phyloP scores from a whole-genome alignment of 2,888 invertebrate genomes.

The Octonoba sinensis region DNA sequence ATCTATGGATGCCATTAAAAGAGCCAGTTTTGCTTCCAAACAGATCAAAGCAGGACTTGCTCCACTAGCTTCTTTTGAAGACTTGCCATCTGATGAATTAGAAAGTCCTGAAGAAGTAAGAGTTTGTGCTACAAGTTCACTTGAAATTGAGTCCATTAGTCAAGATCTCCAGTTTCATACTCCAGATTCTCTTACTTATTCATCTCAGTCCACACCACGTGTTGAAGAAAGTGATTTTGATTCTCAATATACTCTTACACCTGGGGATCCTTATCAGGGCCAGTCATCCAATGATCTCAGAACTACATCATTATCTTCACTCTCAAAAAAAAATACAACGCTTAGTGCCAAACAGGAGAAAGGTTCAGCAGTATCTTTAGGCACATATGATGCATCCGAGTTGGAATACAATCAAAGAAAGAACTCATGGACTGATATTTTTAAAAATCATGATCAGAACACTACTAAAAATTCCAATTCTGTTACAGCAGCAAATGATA shows the following conservation, averaged over 20 bases:
- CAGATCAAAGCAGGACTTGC: slow-evolving; percentile 87
- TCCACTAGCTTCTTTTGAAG: slow-evolving; percentile 94
- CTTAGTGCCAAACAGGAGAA: slow-evolving; percentile 45
- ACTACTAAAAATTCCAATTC: slow-evolving; percentile 7
- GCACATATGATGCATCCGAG: slow-evolving; percentile 26
- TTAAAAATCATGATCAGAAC: slow-evolving; percentile 52
- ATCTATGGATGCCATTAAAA: slow-evolving; percentile 61
- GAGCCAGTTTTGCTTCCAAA: slow-evolving; percentile 66
- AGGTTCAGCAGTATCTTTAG: slow-evolving; percentile 50
- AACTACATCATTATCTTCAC: slow-evolving; percentile 49
- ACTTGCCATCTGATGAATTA: slow-evolving; percentile 81
- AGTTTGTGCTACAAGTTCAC: slow-evolving; percentile 61
- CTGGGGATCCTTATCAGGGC: slow-evolving; percentile 45
- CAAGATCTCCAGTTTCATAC: slow-evolving; percentile 49
- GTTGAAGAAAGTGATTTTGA: slow-evolving; percentile 61
- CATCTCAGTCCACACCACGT: slow-evolving; percentile 60
- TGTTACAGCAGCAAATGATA: slow-evolving; percentile 8
- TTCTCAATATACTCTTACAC: slow-evolving; percentile 62
- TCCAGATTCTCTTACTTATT: slow-evolving; percentile 58
- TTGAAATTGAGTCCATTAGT: slow-evolving; percentile 47
- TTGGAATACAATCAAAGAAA: slow-evolving; percentile 61
- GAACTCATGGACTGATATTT: slow-evolving; percentile 67
- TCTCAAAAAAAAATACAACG: slow-evolving; percentile 39
- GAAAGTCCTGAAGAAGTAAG: slow-evolving; percentile 72
- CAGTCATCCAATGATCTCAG: slow-evolving; percentile 35